These are phyloP conservation scores for Mamestra configurata DNA, from an alignment of 1,140 invertebrate species.

Conservation along the genomic window DNA sequence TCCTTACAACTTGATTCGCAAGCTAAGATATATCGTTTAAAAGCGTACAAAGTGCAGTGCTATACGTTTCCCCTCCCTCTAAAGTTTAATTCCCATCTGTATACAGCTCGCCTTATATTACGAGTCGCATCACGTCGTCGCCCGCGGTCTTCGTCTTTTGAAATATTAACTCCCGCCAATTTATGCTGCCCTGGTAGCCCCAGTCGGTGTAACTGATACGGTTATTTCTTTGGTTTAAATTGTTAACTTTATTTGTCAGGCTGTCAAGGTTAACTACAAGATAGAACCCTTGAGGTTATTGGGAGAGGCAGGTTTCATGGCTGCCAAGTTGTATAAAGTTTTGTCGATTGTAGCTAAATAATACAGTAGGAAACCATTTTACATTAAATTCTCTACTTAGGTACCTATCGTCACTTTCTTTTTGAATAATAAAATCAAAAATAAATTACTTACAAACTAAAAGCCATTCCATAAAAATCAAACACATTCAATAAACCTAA, in stretches of 20 bases:
- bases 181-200: conserved; percentile 50
- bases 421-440: no score
- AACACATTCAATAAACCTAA: no score
- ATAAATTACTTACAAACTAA: no score
- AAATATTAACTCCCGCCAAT: conserved; percentile 55
- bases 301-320: no score
- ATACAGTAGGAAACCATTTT: no score
- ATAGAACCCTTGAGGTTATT: not conserved
- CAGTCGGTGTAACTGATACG: conserved; percentile 39
- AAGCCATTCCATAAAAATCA: no score
- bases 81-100: conserved; percentile 45
- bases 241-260: conserved; percentile 4
- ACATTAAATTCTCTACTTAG: no score
- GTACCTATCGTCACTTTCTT: no score
- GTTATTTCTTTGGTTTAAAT: conserved; percentile 29
- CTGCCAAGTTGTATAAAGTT: no score
- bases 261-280: not conserved
- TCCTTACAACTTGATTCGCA: not conserved
- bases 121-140: conserved; percentile 46
- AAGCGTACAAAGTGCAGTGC: conserved; percentile 28
- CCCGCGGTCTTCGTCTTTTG: conserved; percentile 53
- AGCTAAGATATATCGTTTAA: conserved; percentile 13
- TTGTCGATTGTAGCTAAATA: no score
- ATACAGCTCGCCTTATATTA: conserved; percentile 25
- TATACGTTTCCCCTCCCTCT: conserved; percentile 15